These are phyloP conservation scores for Osmoderma eremita DNA, from an alignment of 2,888 invertebrate species.

Conservation along the genomic window DNA sequence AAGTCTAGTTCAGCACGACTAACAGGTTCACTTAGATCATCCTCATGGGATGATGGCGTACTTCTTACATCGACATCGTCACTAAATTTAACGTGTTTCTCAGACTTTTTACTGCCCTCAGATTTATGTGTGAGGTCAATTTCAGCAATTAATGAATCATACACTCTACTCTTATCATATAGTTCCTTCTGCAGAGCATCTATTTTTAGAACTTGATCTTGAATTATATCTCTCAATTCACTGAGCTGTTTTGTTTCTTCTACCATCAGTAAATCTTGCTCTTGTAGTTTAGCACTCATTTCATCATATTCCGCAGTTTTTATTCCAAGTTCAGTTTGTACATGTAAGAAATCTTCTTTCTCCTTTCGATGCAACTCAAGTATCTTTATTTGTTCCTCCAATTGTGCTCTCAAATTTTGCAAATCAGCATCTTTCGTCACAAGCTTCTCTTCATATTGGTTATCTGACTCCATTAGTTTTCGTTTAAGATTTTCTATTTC, in stretches of 20 bases:
- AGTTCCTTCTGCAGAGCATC: constrained; percentile 77
- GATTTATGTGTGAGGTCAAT: constrained; percentile 54
- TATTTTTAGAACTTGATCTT: constrained; percentile 78
- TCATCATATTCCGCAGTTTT: constrained; percentile 68
- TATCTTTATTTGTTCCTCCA: constrained; percentile 47
- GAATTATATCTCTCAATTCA: constrained; percentile 71
- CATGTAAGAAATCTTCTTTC: constrained; percentile 37
- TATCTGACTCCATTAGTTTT: constrained; percentile 47
- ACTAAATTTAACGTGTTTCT: constrained; percentile 42
- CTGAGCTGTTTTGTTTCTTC: constrained; percentile 68
- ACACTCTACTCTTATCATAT: constrained; percentile 69
- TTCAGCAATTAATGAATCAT: constrained; percentile 64
- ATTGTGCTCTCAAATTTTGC: constrained; percentile 52
- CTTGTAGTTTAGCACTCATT: constrained; percentile 66
- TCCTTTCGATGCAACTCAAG: constrained; percentile 35
- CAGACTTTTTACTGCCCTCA: constrained; percentile 49
- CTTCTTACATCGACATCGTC: constrained; percentile 35
- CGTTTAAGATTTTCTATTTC: constrained; percentile 51
- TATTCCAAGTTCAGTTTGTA: constrained; percentile 65
- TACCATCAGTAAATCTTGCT: constrained; percentile 67
- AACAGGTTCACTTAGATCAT: constrained; percentile 55
- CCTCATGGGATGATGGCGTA: constrained; percentile 44
- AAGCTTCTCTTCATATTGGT: constrained; percentile 53
- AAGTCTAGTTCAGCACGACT: constrained; percentile 77
- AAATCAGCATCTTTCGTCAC: constrained; percentile 55